Evolutionary conservation across 1,140 invertebrate genomes (phyloP), one percentile per base, ranked within the genome.

Genomic region (Hypothenemus hampei): DNA sequence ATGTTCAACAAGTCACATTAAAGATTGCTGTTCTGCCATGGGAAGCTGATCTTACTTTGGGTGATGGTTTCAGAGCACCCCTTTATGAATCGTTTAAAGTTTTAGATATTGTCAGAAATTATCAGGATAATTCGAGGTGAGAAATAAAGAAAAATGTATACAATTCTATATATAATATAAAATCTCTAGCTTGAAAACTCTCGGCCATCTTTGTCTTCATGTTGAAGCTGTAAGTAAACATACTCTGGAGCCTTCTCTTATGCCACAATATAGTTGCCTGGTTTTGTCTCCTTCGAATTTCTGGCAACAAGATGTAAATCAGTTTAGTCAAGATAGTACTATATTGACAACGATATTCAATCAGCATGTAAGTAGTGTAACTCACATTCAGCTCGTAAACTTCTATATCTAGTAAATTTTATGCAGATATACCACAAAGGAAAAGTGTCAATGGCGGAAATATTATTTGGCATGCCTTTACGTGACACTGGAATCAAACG

Each of bases 271-370:
- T 69, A 88, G 84, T 69, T 98, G 95, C 70, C 76, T 98, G 0
- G 73, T 93, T n/a, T 70, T 97, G 0, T 97, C 93, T 3, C 94
- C 95, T 0, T 91, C 91, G 0, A 95, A 94, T 73, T 77, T 97
- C 20, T 97, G 94, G 94, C 82, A 87, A 54, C 84, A 88, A 67
- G 89, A 91, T 71, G 73, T 83, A 4, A 81, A 86, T 62, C 74
- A 81, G 20, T 93, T 90, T 67, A 79, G 83, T 26, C 74, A 83
- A 50, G 90, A 93, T 69, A 77, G 80, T 11, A 85, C 89, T 66
- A 81, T 93, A 58, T 73, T 92, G 35, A 81, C 77, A 44, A 93
- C 89, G 1, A 81, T 93, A 53, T 89, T 87, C 69, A 86, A 81
- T 59, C 84, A 91, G 73, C 85, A 90, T 78, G 85, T 90, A 77